A percentile compares a stretch with the other conserved stretches of the same genome.
Evolutionary conservation across 2,797 vertebrate genomes (phyloP).

Genomic region (Phataginus tetradactyla): DNA sequence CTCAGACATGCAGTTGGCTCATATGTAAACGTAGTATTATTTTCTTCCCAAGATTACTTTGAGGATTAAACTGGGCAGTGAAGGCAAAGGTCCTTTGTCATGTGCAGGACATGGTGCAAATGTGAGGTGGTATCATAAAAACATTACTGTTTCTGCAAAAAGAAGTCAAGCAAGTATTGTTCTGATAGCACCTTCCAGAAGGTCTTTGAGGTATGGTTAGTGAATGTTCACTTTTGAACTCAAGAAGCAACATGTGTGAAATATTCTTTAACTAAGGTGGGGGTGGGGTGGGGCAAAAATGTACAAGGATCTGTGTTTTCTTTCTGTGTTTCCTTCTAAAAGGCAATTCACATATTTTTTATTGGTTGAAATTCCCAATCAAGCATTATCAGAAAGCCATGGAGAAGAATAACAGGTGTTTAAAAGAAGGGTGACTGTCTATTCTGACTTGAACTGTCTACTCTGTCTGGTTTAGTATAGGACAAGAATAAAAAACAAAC

Average conservation of each 20-base stretch:
- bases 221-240: neutral
- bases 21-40: neutral
- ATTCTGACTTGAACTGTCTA: neutral
- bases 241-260: neutral
- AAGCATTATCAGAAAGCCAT: neutral
- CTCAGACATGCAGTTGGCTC: neutral
- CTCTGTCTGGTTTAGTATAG: neutral
- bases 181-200: neutral
- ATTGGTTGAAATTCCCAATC: neutral
- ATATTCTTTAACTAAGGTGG: neutral
- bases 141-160: neutral
- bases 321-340: neutral
- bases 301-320: neutral
- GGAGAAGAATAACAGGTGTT: constrained; percentile 3
- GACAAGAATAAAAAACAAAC: neutral
- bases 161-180: neutral
- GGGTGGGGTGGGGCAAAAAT: neutral
- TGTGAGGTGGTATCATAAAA: neutral
- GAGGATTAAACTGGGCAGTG: neutral
- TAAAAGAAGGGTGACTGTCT: neutral
- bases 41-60: neutral
- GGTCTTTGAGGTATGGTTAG: neutral
- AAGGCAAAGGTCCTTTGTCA: neutral
- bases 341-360: neutral
- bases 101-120: neutral